Percentiles rank a stretch among this genome's conserved stretches.
phyloP scores from a whole-genome alignment of 2,797 vertebrate genomes.

The Pseudomugil gertrudae region DNA sequence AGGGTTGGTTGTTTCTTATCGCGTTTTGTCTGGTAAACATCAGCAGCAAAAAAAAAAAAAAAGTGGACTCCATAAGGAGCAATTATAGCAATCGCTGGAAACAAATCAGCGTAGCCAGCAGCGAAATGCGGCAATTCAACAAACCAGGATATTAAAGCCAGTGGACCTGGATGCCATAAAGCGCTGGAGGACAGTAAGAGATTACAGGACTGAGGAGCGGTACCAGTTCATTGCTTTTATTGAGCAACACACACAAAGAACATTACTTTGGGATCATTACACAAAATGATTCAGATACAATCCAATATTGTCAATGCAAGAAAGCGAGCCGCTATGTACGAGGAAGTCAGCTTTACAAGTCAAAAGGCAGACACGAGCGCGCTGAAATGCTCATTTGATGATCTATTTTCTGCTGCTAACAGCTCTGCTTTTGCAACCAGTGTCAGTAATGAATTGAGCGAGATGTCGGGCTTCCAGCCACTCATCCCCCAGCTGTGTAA shows the following conservation, averaged over 20 bases:
- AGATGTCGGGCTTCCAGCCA: constrained; percentile 57
- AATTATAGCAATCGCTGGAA: constrained; percentile 58
- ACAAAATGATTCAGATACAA: constrained; percentile 54
- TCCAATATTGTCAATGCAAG: constrained; percentile 45
- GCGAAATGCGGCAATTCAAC: constrained; percentile 46
- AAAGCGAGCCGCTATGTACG: not conserved
- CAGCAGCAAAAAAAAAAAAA: constrained; percentile 7
- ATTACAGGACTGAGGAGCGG: constrained; percentile 36
- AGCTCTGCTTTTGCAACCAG: constrained; percentile 20
- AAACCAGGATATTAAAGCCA: constrained; percentile 63
- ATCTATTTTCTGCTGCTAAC: constrained; percentile 12
- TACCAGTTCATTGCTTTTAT: constrained; percentile 63
- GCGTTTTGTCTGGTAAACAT: constrained; percentile 66
- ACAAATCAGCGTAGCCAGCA: constrained; percentile 48
- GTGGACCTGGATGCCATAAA: constrained; percentile 60
- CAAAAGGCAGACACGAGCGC: constrained; percentile 1
- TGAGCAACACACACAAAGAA: constrained; percentile 46
- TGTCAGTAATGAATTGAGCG: constrained; percentile 36
- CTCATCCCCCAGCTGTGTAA: constrained; percentile 68
- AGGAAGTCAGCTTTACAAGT: constrained; percentile 6
- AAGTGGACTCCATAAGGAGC: constrained; percentile 58
- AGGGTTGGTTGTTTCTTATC: constrained; percentile 27
- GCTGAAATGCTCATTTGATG: constrained; percentile 13
- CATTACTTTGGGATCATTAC: constrained; percentile 61
- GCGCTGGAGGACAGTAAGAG: constrained; percentile 41